Evolutionary conservation across 2,797 vertebrate species (phyloP).

Genomic region (Poecilia gillii): DNA sequence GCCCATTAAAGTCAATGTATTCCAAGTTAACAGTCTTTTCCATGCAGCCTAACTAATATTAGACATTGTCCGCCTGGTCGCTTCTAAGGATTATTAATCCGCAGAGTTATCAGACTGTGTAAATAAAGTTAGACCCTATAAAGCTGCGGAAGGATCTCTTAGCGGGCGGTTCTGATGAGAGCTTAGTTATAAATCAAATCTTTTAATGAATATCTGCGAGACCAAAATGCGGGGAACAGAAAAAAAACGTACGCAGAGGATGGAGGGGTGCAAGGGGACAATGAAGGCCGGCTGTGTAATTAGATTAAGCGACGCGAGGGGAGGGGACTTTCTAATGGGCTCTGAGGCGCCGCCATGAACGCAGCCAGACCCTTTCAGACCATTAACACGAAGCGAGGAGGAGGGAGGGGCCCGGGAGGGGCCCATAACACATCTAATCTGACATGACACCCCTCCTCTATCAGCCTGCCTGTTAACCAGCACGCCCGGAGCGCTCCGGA

Average conservation of each 20-base stretch:
- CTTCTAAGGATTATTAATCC: slow-evolving; percentile 34
- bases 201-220: slow-evolving; percentile 94
- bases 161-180: slow-evolving; percentile 85
- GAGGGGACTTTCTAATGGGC: slow-evolving; percentile 89
- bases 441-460: slow-evolving; percentile 86
- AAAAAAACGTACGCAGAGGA: neutral
- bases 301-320: slow-evolving; percentile 94
- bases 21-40: neutral
- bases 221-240: slow-evolving; percentile 70
- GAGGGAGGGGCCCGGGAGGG: slow-evolving; percentile 69
- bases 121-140: slow-evolving; percentile 53
- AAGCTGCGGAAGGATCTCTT: slow-evolving; percentile 76
- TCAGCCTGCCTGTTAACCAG: slow-evolving; percentile 79
- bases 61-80: slow-evolving; percentile 2
- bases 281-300: slow-evolving; percentile 87
- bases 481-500: slow-evolving; percentile 8
- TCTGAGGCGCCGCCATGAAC: slow-evolving; percentile 89
- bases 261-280: neutral
- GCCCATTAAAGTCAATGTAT: neutral
- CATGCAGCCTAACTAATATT: slow-evolving; percentile 2
- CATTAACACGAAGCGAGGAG: slow-evolving; percentile 86
- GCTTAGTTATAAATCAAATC: slow-evolving; percentile 93
- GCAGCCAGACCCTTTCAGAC: slow-evolving; percentile 79
- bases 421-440: slow-evolving; percentile 89
- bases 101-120: slow-evolving; percentile 4